Conservation (phyloP, 1,140 invertebrate genomes). For the Papilio polyxenes region DNA sequence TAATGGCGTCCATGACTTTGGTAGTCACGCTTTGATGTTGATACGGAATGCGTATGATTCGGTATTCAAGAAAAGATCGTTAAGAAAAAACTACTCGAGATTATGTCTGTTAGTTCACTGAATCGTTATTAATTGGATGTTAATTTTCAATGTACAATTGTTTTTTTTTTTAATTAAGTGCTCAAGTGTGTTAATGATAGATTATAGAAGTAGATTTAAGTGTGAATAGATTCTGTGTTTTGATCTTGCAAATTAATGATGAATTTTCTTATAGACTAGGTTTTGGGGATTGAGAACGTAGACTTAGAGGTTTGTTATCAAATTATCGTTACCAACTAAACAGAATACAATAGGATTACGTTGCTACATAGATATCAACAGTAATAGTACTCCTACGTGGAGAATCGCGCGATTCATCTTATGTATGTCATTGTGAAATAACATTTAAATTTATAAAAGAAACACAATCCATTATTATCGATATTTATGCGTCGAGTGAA, state of each 20-base stretch:
- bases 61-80: background rate
- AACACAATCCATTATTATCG: background rate
- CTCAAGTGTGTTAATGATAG: background rate
- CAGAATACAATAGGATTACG: background rate
- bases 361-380: background rate
- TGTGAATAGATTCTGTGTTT: background rate
- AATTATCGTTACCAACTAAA: background rate
- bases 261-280: background rate
- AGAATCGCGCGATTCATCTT: background rate
- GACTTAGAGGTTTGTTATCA: background rate
- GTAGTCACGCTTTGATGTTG: conserved; percentile 35
- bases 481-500: conserved; percentile 46
- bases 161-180: background rate
- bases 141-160: background rate
- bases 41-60: background rate
- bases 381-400: background rate
- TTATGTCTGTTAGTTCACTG: background rate
- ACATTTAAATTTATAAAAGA: conserved; percentile 24
- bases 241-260: too few relatives aligned
- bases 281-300: background rate
- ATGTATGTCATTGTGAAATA: conserved; percentile 3
- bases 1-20: conserved; percentile 36
- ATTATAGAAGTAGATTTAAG: background rate
- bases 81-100: background rate
- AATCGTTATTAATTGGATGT: background rate